Evolutionary conservation across 2,888 invertebrate genomes (phyloP).

Genomic region (Autographa pulchrina): DNA sequence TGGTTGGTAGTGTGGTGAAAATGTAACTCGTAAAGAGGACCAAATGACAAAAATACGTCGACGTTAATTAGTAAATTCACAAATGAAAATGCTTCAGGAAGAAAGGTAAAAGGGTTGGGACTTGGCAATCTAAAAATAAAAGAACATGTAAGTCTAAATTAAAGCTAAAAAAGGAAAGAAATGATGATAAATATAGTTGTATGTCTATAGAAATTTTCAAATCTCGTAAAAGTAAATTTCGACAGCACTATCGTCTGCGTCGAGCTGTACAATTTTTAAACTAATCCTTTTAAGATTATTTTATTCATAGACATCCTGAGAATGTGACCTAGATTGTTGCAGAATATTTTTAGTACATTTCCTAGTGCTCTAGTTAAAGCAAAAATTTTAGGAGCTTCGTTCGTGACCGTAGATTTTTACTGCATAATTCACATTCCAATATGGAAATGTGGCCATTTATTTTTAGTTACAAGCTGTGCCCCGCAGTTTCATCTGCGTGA

Average conservation of each 20-base stretch:
- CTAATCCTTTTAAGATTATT: not conserved
- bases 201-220: not conserved
- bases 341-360: not conserved
- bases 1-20: not conserved
- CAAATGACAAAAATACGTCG: not conserved
- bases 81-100: not conserved
- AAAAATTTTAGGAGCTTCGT: not conserved
- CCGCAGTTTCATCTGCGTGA: too few relatives aligned
- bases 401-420: not conserved
- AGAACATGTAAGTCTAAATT: slow-evolving; percentile 38
- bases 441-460: not conserved
- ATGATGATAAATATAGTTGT: too few relatives aligned
- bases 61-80: not conserved
- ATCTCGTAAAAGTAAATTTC: not conserved
- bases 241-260: not conserved
- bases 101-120: not conserved
- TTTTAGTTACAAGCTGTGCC: not conserved
- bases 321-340: not conserved
- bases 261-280: not conserved
- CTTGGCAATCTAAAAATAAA: slow-evolving; percentile 45
- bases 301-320: not conserved
- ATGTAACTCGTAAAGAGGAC: not conserved
- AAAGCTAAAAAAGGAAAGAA: too few relatives aligned
- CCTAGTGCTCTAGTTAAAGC: not conserved
- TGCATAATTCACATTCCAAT: not conserved